Conservation (phyloP, 2,888 invertebrate genomes). For the Ochropleura leucogaster region DNA sequence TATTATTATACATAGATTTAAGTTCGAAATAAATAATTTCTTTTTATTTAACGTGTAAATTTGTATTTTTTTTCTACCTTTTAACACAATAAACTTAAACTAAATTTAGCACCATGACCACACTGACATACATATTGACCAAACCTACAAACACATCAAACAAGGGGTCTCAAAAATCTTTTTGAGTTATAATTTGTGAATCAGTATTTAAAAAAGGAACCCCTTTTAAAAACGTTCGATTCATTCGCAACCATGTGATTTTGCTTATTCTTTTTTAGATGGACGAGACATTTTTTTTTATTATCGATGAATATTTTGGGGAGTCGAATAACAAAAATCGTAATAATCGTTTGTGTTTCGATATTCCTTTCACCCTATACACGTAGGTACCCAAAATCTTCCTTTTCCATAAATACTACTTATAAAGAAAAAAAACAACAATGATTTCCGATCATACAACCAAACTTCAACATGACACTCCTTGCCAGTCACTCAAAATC, state of each 20-base stretch:
- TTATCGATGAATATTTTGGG: too few species aligned
- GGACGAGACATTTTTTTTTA: too few species aligned
- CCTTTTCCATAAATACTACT: not conserved
- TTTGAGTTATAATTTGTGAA: too few species aligned
- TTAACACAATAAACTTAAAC: not conserved
- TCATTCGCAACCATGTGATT: too few species aligned
- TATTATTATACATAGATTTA: constrained; percentile 44
- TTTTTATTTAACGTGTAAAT: constrained; percentile 9
- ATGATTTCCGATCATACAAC: constrained; percentile 8
- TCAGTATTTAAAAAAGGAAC: too few species aligned
- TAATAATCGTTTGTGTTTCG: too few species aligned
- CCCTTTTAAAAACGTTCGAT: too few species aligned
- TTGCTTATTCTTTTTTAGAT: too few species aligned
- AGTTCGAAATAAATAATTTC: constrained; percentile 36
- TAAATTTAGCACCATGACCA: not conserved
- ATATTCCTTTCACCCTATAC: not conserved
- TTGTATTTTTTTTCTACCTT: constrained; percentile 9
- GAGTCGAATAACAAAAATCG: too few species aligned
- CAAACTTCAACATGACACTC: constrained; percentile 33
- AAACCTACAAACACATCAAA: too few species aligned
- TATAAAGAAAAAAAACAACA: not conserved
- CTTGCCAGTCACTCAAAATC: constrained; percentile 30
- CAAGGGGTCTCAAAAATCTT: too few species aligned
- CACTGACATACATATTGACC: too few species aligned
- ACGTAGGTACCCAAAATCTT: not conserved